Evolutionary conservation across 2,113 vertebrate species (phyloP).

Genomic region (Bagarius yarrelli): DNA sequence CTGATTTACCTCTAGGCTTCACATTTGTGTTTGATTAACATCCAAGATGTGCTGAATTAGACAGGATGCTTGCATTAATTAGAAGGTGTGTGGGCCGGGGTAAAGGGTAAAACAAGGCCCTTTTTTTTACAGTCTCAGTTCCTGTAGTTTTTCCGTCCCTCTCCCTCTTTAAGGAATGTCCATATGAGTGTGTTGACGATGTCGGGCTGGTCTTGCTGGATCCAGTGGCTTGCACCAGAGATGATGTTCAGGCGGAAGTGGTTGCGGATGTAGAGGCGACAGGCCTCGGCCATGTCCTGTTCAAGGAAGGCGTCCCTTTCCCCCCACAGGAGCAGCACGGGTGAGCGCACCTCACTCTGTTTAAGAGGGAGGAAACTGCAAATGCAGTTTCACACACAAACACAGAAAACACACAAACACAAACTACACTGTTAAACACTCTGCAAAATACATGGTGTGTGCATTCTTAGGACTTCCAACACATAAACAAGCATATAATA

Average conservation of each 20-base stretch:
- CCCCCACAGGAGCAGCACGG: constrained; percentile 91
- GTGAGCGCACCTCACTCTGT: constrained; percentile 83
- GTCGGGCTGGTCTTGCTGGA: constrained; percentile 97
- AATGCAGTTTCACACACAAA: background rate
- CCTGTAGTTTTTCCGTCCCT: constrained; percentile 79
- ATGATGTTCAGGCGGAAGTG: constrained; percentile 93
- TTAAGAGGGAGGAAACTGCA: constrained; percentile 86
- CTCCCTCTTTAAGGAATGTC: constrained; percentile 95
- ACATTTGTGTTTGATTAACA: constrained; percentile 58
- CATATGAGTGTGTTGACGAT: constrained; percentile 97
- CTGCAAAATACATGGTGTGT: background rate
- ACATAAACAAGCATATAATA: background rate
- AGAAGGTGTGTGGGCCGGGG: background rate
- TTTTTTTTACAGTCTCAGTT: constrained; percentile 60
- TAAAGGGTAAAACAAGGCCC: constrained; percentile 1
- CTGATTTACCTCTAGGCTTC: constrained; percentile 63
- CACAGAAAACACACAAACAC: background rate
- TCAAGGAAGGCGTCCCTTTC: constrained; percentile 92
- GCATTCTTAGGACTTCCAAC: background rate
- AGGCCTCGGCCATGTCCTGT: constrained; percentile 92
- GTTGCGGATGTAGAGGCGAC: constrained; percentile 88
- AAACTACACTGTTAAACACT: background rate
- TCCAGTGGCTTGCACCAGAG: constrained; percentile 94
- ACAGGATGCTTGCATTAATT: constrained; percentile 65
- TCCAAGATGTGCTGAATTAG: constrained; percentile 57